Conservation (phyloP, 2,113 vertebrate species). For the Notarius lentiginosus region DNA sequence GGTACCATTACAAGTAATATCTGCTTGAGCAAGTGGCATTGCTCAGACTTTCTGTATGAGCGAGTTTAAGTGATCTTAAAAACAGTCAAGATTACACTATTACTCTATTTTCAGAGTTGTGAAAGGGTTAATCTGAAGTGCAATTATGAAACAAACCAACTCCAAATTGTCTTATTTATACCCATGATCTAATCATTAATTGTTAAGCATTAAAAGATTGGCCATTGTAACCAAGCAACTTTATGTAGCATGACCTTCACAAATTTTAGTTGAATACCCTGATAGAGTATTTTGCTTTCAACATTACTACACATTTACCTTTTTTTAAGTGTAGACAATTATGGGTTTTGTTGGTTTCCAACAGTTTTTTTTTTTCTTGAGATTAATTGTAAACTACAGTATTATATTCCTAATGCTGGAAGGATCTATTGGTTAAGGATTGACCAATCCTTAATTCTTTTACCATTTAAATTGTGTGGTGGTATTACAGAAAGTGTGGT, state of each 20-base stretch:
- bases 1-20: neutral
- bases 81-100: neutral
- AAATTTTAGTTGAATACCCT: neutral
- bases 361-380: neutral
- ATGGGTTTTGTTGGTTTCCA: neutral
- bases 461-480: constrained; percentile 42
- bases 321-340: neutral
- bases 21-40: neutral
- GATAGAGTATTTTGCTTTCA: neutral
- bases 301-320: neutral
- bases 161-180: neutral
- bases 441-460: neutral
- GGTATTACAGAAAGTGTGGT: neutral
- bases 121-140: neutral
- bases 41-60: neutral
- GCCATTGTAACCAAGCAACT: neutral
- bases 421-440: neutral
- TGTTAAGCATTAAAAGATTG: neutral
- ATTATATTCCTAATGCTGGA: neutral
- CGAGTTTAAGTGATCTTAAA: neutral
- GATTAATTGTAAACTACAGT: neutral
- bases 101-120: neutral
- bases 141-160: neutral
- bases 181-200: neutral
- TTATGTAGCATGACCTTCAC: neutral